Evolutionary conservation across 1,140 invertebrate species (phyloP), one percentile per base, ranked within the genome.

Genomic region (Papilio glaucus): DNA sequence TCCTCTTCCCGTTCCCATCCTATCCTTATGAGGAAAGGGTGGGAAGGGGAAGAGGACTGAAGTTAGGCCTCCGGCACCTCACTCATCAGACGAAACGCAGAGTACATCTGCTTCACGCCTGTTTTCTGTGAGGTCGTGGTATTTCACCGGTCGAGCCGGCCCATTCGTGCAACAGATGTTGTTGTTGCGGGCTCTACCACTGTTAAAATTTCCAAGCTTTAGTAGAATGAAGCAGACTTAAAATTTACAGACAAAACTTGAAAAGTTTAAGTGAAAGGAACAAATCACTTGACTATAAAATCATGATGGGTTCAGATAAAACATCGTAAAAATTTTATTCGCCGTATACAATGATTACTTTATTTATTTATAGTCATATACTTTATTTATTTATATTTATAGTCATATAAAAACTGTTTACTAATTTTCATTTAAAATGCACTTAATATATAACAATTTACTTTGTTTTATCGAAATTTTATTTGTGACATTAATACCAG

Each of bases 261-360:
- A 45, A n/a, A 57, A 24, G 6, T 57, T 57, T 26, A 24, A 57
- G 49, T 57, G 49, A 26, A 57, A 57, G 49, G 49, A 57, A 57
- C 21, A 12, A 57, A 57, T 57, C 21, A 57, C 24, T 12, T 12
- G 9, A 9, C 21, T 24, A 57, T 57, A 57, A 24, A 57, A 57
- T 57, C 10, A 24, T 57, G 2, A 57, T 57, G n/a, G 12, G 10
- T 6, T 57, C 21, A 57, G 21, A 24, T 57, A 57, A 57, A 57
- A 57, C 9, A 57, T 57, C 49, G 21, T 57, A 12, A 57, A 57
- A 57, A 24, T 24, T 57, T 57, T 57, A 24, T 57, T 24, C 12
- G 0, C 21, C 49, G 12, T 57, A 24, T 57, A 57, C 49, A 24
- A 57, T 18, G 21, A 57, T 57, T 24, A 57, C 49, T 53, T 57